These are phyloP conservation scores for Cassiopea andromeda DNA, from an alignment of 30 jellyfish, hydroid and myxozoan species.

Conservation along the genomic window DNA sequence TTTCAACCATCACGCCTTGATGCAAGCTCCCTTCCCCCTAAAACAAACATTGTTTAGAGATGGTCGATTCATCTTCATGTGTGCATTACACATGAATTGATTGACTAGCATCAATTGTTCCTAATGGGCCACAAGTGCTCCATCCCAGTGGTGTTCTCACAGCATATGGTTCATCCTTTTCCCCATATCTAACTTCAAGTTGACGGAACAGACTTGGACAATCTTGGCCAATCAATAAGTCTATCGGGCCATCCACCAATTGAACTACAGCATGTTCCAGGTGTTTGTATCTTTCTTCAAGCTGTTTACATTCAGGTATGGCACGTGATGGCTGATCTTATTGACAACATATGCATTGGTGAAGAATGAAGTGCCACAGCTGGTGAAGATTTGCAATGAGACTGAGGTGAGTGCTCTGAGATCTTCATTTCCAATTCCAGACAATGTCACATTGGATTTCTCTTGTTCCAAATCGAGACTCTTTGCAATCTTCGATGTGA, in stretches of 20 bases:
- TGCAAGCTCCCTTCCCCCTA: no score
- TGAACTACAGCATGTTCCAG: conserved; percentile 7
- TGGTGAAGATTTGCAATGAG: conserved; percentile 29
- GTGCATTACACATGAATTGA: no score
- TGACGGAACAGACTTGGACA: conserved; percentile 43
- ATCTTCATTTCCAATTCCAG: conserved; percentile 10
- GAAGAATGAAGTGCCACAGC: conserved; percentile 20
- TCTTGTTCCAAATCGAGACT: conserved; percentile 14
- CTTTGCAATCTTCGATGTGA: not conserved
- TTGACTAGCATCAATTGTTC: no score
- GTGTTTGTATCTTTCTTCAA: conserved; percentile 24
- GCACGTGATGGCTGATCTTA: conserved; percentile 18
- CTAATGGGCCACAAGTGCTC: no score
- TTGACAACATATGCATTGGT: conserved; percentile 4
- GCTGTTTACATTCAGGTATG: conserved; percentile 6
- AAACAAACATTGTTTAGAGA: no score
- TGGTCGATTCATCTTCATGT: not conserved
- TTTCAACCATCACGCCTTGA: no score
- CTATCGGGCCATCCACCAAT: conserved; percentile 32
- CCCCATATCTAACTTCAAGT: conserved; percentile 18
- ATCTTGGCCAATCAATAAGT: conserved; percentile 41
- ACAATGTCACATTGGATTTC: conserved; percentile 11
- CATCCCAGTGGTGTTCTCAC: not conserved
- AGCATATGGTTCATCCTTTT: conserved; percentile 30
- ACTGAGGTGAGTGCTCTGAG: conserved; percentile 30